phyloP scores from a whole-genome alignment of 2,797 vertebrate genomes.

The Bradypodion ventrale region DNA sequence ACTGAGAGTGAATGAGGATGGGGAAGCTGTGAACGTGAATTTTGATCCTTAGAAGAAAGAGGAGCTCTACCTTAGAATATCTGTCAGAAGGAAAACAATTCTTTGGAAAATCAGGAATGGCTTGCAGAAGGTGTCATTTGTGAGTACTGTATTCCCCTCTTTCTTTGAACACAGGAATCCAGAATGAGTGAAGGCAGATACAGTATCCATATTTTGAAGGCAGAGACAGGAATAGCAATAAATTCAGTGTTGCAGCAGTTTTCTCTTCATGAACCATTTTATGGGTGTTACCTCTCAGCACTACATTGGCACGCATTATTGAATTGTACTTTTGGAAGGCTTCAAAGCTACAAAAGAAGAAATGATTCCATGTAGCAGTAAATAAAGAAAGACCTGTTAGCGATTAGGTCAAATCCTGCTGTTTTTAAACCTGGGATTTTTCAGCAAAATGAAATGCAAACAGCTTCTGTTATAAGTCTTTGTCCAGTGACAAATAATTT shows the following conservation, averaged over 20 bases:
- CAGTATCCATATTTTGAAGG: slow-evolving; percentile 48
- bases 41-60: slow-evolving; percentile 57
- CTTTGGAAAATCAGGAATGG: slow-evolving; percentile 77
- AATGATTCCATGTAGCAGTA: slow-evolving; percentile 2
- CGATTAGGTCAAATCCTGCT: not conserved
- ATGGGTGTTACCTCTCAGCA: slow-evolving; percentile 66
- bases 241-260: slow-evolving; percentile 66
- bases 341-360: slow-evolving; percentile 7
- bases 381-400: slow-evolving; percentile 3
- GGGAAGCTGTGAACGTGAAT: slow-evolving; percentile 74
- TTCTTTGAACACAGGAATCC: slow-evolving; percentile 51
- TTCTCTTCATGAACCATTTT: slow-evolving; percentile 66
- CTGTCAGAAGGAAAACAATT: slow-evolving; percentile 55
- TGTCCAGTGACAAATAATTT: slow-evolving; percentile 48
- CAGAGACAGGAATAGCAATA: slow-evolving; percentile 64
- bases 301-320: slow-evolving; percentile 37
- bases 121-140: slow-evolving; percentile 87
- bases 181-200: slow-evolving; percentile 51
- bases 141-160: slow-evolving; percentile 88
- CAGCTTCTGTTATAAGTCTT: slow-evolving; percentile 45
- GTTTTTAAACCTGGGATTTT: not conserved
- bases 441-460: slow-evolving; percentile 1
- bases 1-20: slow-evolving; percentile 77
- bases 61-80: slow-evolving; percentile 64
- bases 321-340: slow-evolving; percentile 10